Evolutionary conservation across 2,888 invertebrate species (phyloP), one percentile per base, ranked within the genome.

Genomic region (Oligia latruncula): DNA sequence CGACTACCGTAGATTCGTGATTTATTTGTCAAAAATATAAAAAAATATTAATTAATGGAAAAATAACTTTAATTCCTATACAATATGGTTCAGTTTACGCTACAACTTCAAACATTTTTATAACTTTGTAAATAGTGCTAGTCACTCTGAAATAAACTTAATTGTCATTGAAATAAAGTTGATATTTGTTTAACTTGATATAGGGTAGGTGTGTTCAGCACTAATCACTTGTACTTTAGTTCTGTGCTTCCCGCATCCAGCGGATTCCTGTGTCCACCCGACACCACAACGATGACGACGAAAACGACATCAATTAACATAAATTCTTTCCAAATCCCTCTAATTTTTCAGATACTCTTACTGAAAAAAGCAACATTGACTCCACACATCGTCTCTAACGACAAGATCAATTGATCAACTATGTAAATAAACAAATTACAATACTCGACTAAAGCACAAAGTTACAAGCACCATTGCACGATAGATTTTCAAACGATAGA

Each of bases 401-500:
- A 49, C 65, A 74, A 15, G 23, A 68, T 52, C 62, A 60, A 74
- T 77, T 74, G 72, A 71, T 80, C 35, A 77, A 81, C 46, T 49
- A 82, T 74, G 60, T 60, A 87, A 88, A 88, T 87, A 86, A 89
- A 88, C 89, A 90, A 88, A 85, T 84, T 81, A 83, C 84, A 77
- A 83, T 76, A 78, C 77, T 86, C 75, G 85, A 80, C 77, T 84
- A 75, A 87, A 88, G 80, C 84, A 86, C 87, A 88, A 89, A 86
- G 88, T 90, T 82, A 92, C 87, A 92, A 79, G 90, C 91, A 78
- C 85, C 90, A 88, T 89, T 90, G 87, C 90, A 82, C 89, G 86
- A 88, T 86, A 88, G 89, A 91, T 92, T 93, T 92, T 92, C 92
- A 91, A 93, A 84, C 71, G 84, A 84, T 85, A 81, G 77, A 91